Conservation (phyloP, 2,888 invertebrate species). For the Bembecia ichneumoniformis region DNA sequence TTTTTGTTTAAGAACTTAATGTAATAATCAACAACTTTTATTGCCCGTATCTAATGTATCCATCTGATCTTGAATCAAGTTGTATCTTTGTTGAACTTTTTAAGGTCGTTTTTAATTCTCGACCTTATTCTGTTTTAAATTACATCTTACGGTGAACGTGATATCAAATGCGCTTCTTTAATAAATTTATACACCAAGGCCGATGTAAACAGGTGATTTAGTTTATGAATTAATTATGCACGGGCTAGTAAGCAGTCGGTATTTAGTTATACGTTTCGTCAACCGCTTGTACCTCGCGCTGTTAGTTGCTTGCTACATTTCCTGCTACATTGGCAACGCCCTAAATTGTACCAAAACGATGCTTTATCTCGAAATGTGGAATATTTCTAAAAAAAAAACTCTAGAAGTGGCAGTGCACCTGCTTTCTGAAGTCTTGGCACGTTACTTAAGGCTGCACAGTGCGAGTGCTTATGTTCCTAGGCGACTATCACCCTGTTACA, state of each 20-base stretch:
- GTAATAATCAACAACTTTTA: conserved; percentile 30
- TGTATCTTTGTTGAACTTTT: conserved; percentile 1
- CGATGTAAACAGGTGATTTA: not conserved
- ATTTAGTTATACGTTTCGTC: conserved; percentile 38
- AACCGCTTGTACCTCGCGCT: conserved; percentile 5
- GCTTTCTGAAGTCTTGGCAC: too few species aligned
- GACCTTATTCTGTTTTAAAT: not conserved
- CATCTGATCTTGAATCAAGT: conserved; percentile 24
- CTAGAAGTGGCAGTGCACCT: too few species aligned
- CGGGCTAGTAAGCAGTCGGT: conserved; percentile 35
- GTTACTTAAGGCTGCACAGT: too few species aligned
- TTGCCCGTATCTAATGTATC: conserved; percentile 38
- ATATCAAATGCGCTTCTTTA: not conserved
- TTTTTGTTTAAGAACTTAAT: conserved; percentile 21
- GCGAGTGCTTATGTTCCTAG: too few species aligned
- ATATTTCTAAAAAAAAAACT: not conserved
- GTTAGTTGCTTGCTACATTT: conserved; percentile 26
- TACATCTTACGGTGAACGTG: not conserved
- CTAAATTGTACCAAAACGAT: not conserved
- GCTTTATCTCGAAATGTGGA: not conserved
- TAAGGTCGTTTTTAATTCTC: not conserved
- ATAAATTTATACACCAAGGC: not conserved
- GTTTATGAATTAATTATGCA: conserved; percentile 38
- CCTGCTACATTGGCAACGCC: conserved; percentile 26
- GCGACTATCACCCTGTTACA: too few species aligned